These are phyloP conservation scores for Drosophila meridionalis DNA, from an alignment of 2,888 invertebrate genomes.

Conservation along the genomic window DNA sequence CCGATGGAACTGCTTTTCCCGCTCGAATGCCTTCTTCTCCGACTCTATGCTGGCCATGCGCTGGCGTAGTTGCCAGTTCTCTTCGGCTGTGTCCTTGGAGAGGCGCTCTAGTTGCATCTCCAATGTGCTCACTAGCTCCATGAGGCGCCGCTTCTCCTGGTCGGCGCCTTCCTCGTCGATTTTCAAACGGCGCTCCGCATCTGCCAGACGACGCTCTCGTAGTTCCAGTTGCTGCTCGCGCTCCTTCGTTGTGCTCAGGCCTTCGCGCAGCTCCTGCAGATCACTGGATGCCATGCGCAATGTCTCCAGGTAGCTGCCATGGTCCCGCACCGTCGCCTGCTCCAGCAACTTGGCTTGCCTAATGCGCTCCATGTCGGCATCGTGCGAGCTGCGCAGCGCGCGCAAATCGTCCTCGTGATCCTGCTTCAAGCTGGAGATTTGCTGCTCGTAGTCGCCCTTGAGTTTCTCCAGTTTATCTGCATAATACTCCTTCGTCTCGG, in stretches of 20 bases:
- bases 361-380: conserved; percentile 82
- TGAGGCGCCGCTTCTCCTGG: conserved; percentile 81
- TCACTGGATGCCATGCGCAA: conserved; percentile 82
- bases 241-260: conserved; percentile 80
- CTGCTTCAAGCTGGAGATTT: conserved; percentile 70
- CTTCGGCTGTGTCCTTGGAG: conserved; percentile 83
- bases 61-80: conserved; percentile 84
- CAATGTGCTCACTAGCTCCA: conserved; percentile 83
- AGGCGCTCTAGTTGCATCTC: conserved; percentile 82
- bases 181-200: conserved; percentile 79
- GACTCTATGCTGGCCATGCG: conserved; percentile 83
- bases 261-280: conserved; percentile 80
- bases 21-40: conserved; percentile 82
- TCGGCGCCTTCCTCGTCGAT: conserved; percentile 79
- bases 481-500: conserved; percentile 74
- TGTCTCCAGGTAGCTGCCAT: conserved; percentile 83
- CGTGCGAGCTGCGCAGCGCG: conserved; percentile 78
- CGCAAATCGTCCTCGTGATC: conserved; percentile 81
- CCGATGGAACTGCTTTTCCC: conserved; percentile 81
- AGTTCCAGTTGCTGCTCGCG: conserved; percentile 76
- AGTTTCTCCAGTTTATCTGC: conserved; percentile 73
- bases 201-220: conserved; percentile 80
- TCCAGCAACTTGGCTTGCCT: conserved; percentile 84
- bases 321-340: conserved; percentile 83
- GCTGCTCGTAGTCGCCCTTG: conserved; percentile 69